These are phyloP conservation scores for Drosophila incognita DNA, from an alignment of 2,888 invertebrate genomes.

Conservation along the genomic window DNA sequence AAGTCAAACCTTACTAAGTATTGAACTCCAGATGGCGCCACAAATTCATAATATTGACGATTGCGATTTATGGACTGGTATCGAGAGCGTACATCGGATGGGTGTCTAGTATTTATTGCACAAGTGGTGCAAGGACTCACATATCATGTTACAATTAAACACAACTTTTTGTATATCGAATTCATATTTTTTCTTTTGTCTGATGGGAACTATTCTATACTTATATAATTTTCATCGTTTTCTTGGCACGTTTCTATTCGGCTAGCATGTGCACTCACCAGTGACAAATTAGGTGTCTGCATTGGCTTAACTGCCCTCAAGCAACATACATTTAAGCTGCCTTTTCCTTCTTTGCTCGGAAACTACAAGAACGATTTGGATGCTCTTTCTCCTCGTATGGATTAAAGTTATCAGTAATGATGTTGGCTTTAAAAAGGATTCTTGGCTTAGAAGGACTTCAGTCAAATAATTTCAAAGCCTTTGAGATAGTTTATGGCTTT, in stretches of 20 bases:
- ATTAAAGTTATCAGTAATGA: neutral
- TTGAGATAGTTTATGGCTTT: neutral
- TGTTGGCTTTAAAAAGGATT: neutral
- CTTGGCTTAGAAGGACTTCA: neutral
- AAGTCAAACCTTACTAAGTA: fast-evolving
- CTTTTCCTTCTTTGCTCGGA: neutral
- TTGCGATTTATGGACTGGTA: neutral
- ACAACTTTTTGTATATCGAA: neutral
- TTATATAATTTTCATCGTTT: neutral
- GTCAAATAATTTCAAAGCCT: neutral
- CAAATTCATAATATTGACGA: neutral
- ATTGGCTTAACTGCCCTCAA: neutral
- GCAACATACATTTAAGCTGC: neutral
- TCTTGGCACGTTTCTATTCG: neutral
- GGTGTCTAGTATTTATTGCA: neutral
- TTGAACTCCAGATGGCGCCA: constrained; percentile 4
- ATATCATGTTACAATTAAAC: neutral
- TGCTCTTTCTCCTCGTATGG: neutral
- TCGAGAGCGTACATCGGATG: neutral
- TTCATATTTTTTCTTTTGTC: neutral
- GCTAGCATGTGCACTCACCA: neutral
- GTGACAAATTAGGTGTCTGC: neutral
- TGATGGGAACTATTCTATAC: neutral
- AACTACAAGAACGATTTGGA: neutral
- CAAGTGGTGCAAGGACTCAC: neutral